Evolutionary conservation across 2,888 invertebrate species (phyloP), one percentile per base, ranked within the genome.

Genomic region (Caradrina kadenii): DNA sequence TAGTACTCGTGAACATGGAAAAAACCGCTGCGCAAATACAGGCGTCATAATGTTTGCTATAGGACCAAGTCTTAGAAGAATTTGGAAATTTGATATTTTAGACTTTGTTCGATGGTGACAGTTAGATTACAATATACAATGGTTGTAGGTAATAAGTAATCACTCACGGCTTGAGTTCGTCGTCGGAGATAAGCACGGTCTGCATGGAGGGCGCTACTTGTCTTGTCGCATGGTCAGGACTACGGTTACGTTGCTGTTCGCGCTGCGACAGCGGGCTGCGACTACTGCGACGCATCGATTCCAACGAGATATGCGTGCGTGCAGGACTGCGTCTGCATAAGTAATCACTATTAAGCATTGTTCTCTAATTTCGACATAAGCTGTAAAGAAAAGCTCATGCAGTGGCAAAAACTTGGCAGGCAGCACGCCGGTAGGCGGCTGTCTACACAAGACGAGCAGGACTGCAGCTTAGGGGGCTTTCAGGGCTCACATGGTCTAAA

Each of bases 131-230:
- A 11, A 39, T 39, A 39, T 3, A 13, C 3, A 3, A 39, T 11
- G 10, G 1, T 39, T 17, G 17, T 2, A 15, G 3, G 35, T 42
- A 42, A 42, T 42, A 45, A 15, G 15, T 60, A 31, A 8, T 35
- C 35, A 87, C 91, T 86, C 63, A 95, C 94, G 93, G 89, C 45
- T 88, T 90, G 22, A 95, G 88, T 69, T 95, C 95, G 49, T 96
- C 95, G 86, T 96, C 95, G 8, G 95, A 95, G 62, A 95, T 90
- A 79, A 93, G 92, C 74, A 95, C 95, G 78, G 94, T 94, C 87
- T 94, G 92, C 88, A 90, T 26, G 60, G 90, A 88, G 73, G 90
- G 89, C 73, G 89, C 82, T 48, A 80, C 59, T 39, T 56, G 77
- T 6, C 53, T 66, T 11, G 73, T 10, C 52, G 61, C 73, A 49